Conservation (phyloP, 92 coral and sea anemone species). For the Parazoanthus atlanticus region DNA sequence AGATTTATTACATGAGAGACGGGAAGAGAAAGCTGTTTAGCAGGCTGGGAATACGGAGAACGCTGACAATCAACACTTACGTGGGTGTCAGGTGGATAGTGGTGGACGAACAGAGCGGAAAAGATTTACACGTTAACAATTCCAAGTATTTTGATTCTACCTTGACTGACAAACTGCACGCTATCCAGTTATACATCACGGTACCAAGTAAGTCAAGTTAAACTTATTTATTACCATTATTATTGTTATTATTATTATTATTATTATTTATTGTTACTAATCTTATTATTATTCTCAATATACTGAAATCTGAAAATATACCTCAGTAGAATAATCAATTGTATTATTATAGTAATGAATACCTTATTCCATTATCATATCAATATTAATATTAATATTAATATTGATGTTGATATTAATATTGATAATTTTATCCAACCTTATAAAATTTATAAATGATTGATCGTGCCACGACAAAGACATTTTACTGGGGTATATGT, state of each 20-base stretch:
- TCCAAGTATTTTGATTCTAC: conserved; percentile 51
- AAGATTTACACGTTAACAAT: conserved; percentile 63
- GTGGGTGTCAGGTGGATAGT: conserved; percentile 80
- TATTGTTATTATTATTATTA: neutral
- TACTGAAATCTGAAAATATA: too few relatives aligned
- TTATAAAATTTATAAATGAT: too few relatives aligned
- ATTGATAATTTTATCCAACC: neutral
- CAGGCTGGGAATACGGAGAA: conserved; percentile 56
- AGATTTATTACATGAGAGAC: conserved; percentile 52
- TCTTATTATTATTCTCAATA: too few relatives aligned
- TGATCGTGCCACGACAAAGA: too few relatives aligned
- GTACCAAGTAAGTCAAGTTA: conserved; percentile 77
- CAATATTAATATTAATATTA: too few relatives aligned
- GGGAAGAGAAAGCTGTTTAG: conserved; percentile 52
- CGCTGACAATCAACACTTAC: conserved; percentile 64
- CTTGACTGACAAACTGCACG: conserved; percentile 22
- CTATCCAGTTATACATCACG: conserved; percentile 57
- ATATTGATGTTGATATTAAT: too few relatives aligned
- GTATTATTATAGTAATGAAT: too few relatives aligned
- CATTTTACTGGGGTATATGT: too few relatives aligned
- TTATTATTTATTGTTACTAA: neutral
- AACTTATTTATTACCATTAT: neutral
- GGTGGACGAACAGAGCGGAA: conserved; percentile 70
- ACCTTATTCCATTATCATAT: neutral
- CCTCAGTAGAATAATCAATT: too few relatives aligned